Percentiles rank a stretch among this genome's conserved stretches.
These are phyloP conservation scores for Nomia melanderi DNA, from an alignment of 1,140 invertebrate genomes.

Conservation along the genomic window DNA sequence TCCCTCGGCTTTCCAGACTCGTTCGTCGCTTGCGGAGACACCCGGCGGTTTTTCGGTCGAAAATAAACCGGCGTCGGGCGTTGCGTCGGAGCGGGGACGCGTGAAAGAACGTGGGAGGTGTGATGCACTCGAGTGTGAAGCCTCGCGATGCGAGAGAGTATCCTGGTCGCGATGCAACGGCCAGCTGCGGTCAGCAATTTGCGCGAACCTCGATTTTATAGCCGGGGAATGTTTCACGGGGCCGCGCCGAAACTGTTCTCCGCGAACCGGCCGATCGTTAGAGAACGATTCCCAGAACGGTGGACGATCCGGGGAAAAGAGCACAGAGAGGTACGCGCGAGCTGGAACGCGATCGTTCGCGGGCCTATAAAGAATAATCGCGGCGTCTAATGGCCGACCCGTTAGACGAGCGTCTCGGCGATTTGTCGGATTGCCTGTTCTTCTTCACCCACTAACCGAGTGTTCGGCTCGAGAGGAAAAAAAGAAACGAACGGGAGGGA, in stretches of 20 bases:
- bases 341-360: constrained; percentile 13
- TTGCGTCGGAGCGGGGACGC: not conserved
- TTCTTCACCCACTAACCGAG: constrained; percentile 25
- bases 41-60: not conserved
- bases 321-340: not conserved
- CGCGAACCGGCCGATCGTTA: constrained; percentile 8
- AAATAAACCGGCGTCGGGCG: not conserved
- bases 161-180: constrained; percentile 20
- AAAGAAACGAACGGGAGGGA: too few species aligned
- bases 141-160: constrained; percentile 37
- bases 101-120: constrained; percentile 41
- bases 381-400: constrained; percentile 22
- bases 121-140: constrained; percentile 18
- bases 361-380: constrained; percentile 32
- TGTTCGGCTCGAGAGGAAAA: not conserved
- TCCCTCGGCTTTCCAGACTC: not conserved
- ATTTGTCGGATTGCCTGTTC: constrained; percentile 29
- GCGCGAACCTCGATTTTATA: constrained; percentile 47
- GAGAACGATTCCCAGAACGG: constrained; percentile 11
- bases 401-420: constrained; percentile 24
- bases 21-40: not conserved
- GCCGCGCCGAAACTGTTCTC: constrained; percentile 25
- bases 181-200: constrained; percentile 53
- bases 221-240: constrained; percentile 40
- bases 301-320: not conserved